These are phyloP conservation scores for Tychaedon coryphoeus DNA, from an alignment of 2,113 vertebrate genomes.

Conservation along the genomic window DNA sequence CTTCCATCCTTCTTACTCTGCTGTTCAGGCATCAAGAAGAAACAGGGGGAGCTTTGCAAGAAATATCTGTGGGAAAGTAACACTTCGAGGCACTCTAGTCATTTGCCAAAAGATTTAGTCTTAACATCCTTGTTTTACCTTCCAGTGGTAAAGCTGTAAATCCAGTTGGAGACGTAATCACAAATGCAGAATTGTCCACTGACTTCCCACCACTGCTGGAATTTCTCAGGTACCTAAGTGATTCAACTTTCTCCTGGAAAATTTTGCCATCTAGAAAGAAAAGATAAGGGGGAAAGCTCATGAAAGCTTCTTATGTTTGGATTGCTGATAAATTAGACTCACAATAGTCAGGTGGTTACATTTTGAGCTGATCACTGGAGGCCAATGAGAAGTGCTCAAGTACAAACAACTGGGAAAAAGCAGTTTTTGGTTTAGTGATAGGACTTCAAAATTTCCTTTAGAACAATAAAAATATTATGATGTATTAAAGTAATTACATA, in stretches of 20 bases:
- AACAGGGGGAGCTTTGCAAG: neutral
- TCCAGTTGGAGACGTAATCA: conserved; percentile 78
- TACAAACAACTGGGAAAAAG: neutral
- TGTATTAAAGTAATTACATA: neutral
- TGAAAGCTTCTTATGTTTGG: neutral
- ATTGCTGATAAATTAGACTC: neutral
- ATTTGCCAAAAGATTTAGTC: neutral
- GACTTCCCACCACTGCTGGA: conserved; percentile 85
- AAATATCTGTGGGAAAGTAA: neutral
- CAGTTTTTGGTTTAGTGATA: neutral
- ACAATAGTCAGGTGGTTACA: neutral
- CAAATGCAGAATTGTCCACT: conserved; percentile 77
- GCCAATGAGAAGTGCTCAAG: neutral
- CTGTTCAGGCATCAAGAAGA: neutral
- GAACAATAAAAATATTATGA: neutral
- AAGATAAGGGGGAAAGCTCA: neutral
- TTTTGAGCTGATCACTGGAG: neutral
- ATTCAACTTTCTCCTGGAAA: conserved; percentile 94
- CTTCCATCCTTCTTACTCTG: neutral
- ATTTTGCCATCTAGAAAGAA: conserved; percentile 87
- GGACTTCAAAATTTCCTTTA: neutral
- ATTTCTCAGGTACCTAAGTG: conserved; percentile 86
- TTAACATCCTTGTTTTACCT: conserved; percentile 70
- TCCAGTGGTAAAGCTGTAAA: conserved; percentile 76
- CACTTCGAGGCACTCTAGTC: neutral